phyloP scores from a whole-genome alignment of 2,888 invertebrate genomes.

The Herminia tarsipennalis region DNA sequence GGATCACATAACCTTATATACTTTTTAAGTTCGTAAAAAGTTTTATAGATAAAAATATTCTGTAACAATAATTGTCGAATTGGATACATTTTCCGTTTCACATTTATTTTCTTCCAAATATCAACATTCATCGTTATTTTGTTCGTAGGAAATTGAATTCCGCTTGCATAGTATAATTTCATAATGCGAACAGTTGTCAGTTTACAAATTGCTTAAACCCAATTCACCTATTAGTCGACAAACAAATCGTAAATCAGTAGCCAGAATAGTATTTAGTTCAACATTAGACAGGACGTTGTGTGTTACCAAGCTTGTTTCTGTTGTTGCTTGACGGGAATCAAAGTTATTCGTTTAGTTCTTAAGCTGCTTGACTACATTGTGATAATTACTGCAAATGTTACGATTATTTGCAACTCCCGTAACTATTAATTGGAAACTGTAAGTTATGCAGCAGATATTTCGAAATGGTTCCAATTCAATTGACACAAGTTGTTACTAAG shows the following conservation, averaged over 20 bases:
- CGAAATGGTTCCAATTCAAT: no score
- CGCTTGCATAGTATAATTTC: conserved; percentile 5
- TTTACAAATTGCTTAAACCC: conserved; percentile 25
- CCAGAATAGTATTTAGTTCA: conserved; percentile 44
- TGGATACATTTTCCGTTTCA: no score
- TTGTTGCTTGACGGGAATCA: conserved; percentile 45
- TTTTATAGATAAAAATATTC: no score
- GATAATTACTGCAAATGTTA: conserved; percentile 41
- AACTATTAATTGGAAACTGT: conserved; percentile 31
- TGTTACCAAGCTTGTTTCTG: conserved; percentile 39
- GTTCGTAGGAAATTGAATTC: not conserved
- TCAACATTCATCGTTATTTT: no score
- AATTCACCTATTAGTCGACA: conserved; percentile 28
- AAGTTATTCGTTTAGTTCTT: conserved; percentile 39
- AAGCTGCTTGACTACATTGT: conserved; percentile 52
- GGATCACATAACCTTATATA: no score
- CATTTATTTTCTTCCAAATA: no score
- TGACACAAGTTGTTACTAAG: no score
- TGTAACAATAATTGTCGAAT: no score
- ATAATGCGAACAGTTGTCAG: conserved; percentile 3
- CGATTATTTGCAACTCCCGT: conserved; percentile 23
- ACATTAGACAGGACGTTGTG: conserved; percentile 38
- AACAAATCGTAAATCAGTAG: conserved; percentile 46
- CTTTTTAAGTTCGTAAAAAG: no score
- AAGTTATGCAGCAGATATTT: conserved; percentile 8